Base-by-base conservation (phyloP, 2,888 invertebrate species). In the Morpho helenor region DNA sequence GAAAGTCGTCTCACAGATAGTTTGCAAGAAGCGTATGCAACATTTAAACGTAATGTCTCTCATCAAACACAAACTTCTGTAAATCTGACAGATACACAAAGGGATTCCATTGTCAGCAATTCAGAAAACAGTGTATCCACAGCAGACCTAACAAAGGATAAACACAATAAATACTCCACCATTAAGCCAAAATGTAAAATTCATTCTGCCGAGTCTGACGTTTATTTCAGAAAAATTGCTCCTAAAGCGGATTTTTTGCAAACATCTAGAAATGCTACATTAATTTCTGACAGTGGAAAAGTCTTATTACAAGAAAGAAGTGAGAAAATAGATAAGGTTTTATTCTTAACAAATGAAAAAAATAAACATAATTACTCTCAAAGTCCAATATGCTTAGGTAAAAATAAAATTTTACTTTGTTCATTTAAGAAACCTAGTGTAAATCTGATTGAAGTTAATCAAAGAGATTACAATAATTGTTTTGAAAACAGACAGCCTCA, bases 351-450 rank as follows among this genome's bases (percentile, higher is more conserved):
- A 8, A 52, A 58, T 22, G 49, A 59, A 22, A 61, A 43, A 16
- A 6, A 10, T 2, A 49, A 52, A 7, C 23, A 10, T 22, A n/a
- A 10, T 39, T 16, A 22, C 8, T 39, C 67, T 5, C 62, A 70
- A 31, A 71, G 62, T 63, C 82, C 82, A 7, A 77, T 86, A 73
- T 79, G 63, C 65, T 70, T 88, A 10, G 88, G 85, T 1, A 74
- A 77, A 58, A 80, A 84, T 67, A 82, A 83, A 76, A 82, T 88
- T 64, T 72, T 88, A 57, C 63, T 88, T n/a, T 85, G 83, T n/a
- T 78, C 80, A 65, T 74, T 9, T 55, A 39, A 31, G 75, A 73
- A 59, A 68, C 75, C 67, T 73, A 31, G 31, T 31, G 31, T 31
- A 47, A 48, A 43, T 23, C 52, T 10, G 31, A 8, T 44, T 42